These are phyloP conservation scores for Halcyon badia DNA, from an alignment of 2,797 vertebrate genomes.

Conservation along the genomic window DNA sequence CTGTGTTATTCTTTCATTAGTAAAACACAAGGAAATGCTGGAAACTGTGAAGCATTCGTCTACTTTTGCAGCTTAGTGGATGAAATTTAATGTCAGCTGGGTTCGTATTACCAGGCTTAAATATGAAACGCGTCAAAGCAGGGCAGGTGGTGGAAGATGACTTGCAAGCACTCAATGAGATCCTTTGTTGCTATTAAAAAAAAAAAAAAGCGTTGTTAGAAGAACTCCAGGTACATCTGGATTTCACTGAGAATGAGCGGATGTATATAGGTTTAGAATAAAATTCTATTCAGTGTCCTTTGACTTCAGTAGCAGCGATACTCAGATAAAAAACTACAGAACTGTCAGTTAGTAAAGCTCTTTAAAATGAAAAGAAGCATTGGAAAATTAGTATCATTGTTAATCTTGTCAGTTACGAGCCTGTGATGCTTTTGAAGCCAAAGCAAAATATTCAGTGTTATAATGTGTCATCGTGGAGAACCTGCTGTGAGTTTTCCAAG, in stretches of 20 bases:
- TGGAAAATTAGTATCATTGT: neutral
- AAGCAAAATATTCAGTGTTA: neutral
- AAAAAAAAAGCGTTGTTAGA: neutral
- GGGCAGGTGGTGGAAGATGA: neutral
- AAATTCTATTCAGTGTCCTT: neutral
- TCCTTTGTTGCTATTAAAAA: neutral
- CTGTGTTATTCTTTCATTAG: neutral
- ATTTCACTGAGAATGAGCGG: neutral
- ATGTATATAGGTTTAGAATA: neutral
- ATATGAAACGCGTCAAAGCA: neutral
- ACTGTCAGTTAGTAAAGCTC: neutral
- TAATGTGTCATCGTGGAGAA: neutral
- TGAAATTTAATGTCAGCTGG: neutral
- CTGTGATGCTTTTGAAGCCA: neutral
- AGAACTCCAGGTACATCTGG: neutral
- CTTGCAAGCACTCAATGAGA: neutral
- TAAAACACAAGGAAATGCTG: neutral
- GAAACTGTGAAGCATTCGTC: neutral
- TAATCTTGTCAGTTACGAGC: neutral
- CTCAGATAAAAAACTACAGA: neutral
- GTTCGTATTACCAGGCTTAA: neutral
- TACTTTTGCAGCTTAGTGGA: neutral
- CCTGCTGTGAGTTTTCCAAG: neutral
- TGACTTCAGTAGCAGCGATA: neutral
- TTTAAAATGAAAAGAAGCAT: neutral